phyloP scores from a whole-genome alignment of 1,140 invertebrate genomes.

The Penaeus chinensis region DNA sequence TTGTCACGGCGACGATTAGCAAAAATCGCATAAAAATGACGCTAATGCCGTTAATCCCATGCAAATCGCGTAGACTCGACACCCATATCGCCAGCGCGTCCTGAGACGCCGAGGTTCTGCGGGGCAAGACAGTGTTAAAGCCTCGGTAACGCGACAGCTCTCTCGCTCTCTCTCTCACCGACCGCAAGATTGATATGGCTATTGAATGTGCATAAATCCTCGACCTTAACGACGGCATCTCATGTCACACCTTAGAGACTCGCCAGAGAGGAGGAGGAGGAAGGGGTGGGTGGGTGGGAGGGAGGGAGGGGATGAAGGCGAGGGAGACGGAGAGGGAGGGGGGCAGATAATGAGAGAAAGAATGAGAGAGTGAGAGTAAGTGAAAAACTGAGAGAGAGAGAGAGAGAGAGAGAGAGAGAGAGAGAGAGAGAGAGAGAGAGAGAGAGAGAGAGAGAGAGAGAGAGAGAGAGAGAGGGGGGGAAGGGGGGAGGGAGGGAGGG shows the following conservation, averaged over 20 bases:
- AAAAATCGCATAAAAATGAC: too few species aligned
- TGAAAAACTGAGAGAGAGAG: background rate
- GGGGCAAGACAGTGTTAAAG: too few species aligned
- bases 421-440: background rate
- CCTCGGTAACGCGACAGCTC: too few species aligned
- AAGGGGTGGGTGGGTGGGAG: background rate
- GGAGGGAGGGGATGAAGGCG: background rate
- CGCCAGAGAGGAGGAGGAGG: background rate
- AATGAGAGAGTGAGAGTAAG: background rate
- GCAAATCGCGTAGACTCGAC: too few species aligned
- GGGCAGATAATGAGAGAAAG: background rate
- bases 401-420: background rate
- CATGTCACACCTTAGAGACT: too few species aligned
- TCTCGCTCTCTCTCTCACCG: too few species aligned
- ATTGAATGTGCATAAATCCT: conserved; percentile 12
- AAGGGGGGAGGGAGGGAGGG: background rate
- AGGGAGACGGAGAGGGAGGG: background rate
- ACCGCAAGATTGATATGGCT: background rate
- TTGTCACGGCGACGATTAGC: too few species aligned
- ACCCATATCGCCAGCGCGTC: too few species aligned
- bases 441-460: background rate
- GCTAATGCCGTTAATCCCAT: too few species aligned
- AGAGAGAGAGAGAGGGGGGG: too few species aligned
- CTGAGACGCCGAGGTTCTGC: too few species aligned
- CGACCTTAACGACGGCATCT: background rate